Percentiles rank a stretch among this genome's conserved stretches.
Conservation (phyloP, 2,797 vertebrate species). For the Apogon talboti region DNA sequence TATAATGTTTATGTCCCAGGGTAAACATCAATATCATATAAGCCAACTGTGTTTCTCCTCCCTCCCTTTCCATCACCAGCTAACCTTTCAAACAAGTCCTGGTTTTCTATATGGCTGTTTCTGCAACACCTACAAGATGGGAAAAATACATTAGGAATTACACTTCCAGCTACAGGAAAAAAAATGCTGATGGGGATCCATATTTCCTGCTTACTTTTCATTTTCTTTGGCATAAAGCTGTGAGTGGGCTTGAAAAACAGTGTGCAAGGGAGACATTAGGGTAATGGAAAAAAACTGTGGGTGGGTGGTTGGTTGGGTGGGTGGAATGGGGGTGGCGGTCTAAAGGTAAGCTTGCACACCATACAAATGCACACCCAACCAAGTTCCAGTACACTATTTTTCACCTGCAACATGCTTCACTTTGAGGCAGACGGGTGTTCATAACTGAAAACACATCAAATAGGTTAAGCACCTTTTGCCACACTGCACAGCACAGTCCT, state of each 20-base stretch:
- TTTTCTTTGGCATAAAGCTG: conserved; percentile 68
- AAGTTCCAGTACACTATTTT: conserved; percentile 4
- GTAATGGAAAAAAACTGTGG: conserved; percentile 44
- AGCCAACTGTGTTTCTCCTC: conserved; percentile 39
- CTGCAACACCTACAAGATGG: conserved; percentile 62
- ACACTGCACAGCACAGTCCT: neutral
- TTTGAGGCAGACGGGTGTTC: neutral
- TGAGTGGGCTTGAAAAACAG: conserved; percentile 56
- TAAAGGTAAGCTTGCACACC: conserved; percentile 29
- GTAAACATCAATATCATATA: conserved; percentile 61
- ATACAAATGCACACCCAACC: neutral
- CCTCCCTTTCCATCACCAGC: conserved; percentile 59
- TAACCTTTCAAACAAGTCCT: conserved; percentile 76
- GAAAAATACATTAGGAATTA: conserved; percentile 70
- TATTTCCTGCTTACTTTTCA: conserved; percentile 69
- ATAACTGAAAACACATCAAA: neutral
- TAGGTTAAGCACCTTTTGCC: neutral
- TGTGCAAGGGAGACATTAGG: conserved; percentile 54
- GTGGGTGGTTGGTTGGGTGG: neutral
- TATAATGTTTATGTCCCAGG: conserved; percentile 49
- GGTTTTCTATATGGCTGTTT: conserved; percentile 56
- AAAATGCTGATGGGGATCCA: conserved; percentile 71
- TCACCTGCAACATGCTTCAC: conserved; percentile 2
- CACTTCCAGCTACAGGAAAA: conserved; percentile 49
- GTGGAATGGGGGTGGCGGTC: neutral